phyloP scores from a whole-genome alignment of 37 sponge, comb jelly and placozoan genomes.

The Spongilla lacustris region DNA sequence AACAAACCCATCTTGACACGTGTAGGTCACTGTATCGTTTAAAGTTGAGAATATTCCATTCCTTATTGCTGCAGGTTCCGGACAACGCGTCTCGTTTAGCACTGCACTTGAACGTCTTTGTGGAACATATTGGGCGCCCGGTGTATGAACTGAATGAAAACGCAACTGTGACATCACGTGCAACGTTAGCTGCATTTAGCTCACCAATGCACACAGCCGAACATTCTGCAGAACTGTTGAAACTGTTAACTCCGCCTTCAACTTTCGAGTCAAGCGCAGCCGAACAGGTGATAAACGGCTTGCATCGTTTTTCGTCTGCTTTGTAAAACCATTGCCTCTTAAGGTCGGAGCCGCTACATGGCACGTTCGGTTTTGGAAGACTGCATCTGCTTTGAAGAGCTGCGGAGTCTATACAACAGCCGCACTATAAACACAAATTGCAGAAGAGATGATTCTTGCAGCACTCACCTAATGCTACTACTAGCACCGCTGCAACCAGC shows the following conservation, averaged over 20 bases:
- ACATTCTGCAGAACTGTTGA: background rate
- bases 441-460: background rate
- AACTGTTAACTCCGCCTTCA: background rate
- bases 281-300: background rate
- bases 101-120: conserved; percentile 5
- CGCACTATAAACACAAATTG: background rate
- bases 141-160: background rate
- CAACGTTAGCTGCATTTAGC: background rate
- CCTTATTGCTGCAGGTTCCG: background rate
- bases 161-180: background rate
- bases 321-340: background rate
- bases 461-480: background rate
- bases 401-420: background rate
- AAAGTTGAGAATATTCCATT: background rate
- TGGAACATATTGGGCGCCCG: background rate
- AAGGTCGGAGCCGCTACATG: background rate
- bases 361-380: background rate
- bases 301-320: background rate
- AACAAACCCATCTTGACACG: conserved; percentile 20
- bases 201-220: background rate
- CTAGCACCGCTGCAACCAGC: background rate
- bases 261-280: background rate
- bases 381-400: background rate
- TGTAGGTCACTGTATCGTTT: conserved; percentile 7
- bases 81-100: conserved; percentile 13